Percentiles rank a stretch among this genome's conserved stretches.
phyloP scores from a whole-genome alignment of 1,140 invertebrate genomes.

The Drosophila truncata region DNA sequence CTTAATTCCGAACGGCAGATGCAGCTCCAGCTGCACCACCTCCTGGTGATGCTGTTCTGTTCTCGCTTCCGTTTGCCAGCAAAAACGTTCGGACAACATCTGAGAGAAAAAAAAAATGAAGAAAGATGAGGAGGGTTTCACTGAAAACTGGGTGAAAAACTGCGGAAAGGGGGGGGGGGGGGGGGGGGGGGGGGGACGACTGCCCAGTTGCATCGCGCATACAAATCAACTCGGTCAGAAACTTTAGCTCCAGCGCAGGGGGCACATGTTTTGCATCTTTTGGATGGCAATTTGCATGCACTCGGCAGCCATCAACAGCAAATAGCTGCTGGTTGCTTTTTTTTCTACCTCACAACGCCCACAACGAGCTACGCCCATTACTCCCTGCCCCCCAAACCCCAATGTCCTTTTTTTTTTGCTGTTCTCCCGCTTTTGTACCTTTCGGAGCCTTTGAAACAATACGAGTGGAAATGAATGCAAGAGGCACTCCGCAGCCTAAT shows the following conservation, averaged over 20 bases:
- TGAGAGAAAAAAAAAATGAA: constrained; percentile 43
- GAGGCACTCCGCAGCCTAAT: constrained; percentile 45
- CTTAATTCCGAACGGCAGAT: constrained; percentile 70
- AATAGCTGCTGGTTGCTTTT: constrained; percentile 68
- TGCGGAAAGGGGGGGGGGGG: background rate
- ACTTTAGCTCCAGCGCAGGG: constrained; percentile 43
- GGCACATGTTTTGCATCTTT: constrained; percentile 80
- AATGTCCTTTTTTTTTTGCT: background rate
- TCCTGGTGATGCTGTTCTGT: constrained; percentile 1
- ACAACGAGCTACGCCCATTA: background rate
- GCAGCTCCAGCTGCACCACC: constrained; percentile 47
- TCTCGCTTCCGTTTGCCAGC: constrained; percentile 38
- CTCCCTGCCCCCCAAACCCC: background rate
- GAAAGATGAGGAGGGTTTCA: background rate
- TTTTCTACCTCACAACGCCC: constrained; percentile 6
- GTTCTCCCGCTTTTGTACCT: constrained; percentile 44
- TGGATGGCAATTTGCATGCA: constrained; percentile 82
- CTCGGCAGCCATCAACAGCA: constrained; percentile 81
- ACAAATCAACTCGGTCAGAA: constrained; percentile 71
- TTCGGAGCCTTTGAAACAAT: constrained; percentile 65
- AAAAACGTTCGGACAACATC: constrained; percentile 82
- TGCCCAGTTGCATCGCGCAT: constrained; percentile 62
- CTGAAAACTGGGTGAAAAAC: background rate
- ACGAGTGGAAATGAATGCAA: constrained; percentile 53
- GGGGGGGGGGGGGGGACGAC: constrained; percentile 5